Conservation (phyloP, 2,797 vertebrate species). For the Cynodonichthys magdalenae region DNA sequence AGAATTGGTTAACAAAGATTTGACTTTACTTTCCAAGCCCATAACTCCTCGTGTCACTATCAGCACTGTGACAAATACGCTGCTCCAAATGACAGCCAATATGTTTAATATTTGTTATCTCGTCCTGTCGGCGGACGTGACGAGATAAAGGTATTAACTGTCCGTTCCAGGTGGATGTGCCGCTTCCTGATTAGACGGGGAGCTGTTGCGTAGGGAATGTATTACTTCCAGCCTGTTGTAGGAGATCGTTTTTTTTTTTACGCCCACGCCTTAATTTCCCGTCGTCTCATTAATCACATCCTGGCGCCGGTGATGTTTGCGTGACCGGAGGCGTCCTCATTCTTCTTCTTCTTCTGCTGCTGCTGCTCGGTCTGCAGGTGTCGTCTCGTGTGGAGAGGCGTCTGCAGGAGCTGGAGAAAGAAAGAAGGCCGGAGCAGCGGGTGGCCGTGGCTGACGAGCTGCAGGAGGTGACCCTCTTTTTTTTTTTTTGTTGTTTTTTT, state of each 20-base stretch:
- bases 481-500: background rate
- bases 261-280: conserved; percentile 53
- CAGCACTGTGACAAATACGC: conserved; percentile 31
- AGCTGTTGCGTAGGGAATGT: conserved; percentile 1
- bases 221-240: conserved; percentile 14
- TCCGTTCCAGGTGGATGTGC: conserved; percentile 29
- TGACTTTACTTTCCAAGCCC: conserved; percentile 29
- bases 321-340: conserved; percentile 28
- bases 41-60: conserved; percentile 12
- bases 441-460: conserved; percentile 80
- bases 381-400: conserved; percentile 87
- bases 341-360: conserved; percentile 9
- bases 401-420: conserved; percentile 88
- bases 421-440: conserved; percentile 79
- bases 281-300: conserved; percentile 51
- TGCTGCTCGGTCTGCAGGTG: conserved; percentile 73
- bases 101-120: conserved; percentile 57
- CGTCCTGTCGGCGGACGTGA: conserved; percentile 18
- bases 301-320: conserved; percentile 15
- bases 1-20: conserved; percentile 22
- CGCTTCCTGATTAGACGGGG: conserved; percentile 41
- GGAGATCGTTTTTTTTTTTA: conserved; percentile 29
- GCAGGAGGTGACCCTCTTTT: conserved; percentile 85
- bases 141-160: conserved; percentile 59
- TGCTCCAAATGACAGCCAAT: conserved; percentile 28